Conservation (phyloP, 2,797 vertebrate species). For the Ficedula albicollis region DNA sequence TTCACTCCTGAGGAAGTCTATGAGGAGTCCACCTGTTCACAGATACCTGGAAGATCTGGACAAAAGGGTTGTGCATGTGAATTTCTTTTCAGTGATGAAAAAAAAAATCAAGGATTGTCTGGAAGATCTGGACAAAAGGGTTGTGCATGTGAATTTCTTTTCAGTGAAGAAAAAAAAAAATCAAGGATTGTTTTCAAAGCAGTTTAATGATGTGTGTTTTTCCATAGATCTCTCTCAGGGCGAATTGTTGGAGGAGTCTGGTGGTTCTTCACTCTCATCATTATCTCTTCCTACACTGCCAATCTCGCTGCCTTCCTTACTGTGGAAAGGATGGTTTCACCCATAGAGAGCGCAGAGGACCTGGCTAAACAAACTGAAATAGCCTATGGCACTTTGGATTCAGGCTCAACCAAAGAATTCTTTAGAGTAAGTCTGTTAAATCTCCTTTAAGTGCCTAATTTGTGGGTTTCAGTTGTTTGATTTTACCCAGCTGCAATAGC, state of each 20-base stretch:
- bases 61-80: not conserved
- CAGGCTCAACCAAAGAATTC: slow-evolving; percentile 99
- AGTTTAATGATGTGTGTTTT: slow-evolving; percentile 58
- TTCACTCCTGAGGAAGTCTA: not conserved
- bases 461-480: not conserved
- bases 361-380: slow-evolving; percentile 99
- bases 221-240: slow-evolving; percentile 94
- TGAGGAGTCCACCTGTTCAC: not conserved
- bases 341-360: slow-evolving; percentile 98
- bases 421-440: slow-evolving; percentile 90
- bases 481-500: not conserved
- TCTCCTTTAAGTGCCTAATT: not conserved
- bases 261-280: slow-evolving; percentile 99
- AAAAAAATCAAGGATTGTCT: not conserved
- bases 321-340: slow-evolving; percentile 99
- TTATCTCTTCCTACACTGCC: slow-evolving; percentile 99
- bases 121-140: not conserved
- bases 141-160: not conserved
- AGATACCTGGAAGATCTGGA: not conserved
- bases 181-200: not conserved
- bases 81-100: not conserved
- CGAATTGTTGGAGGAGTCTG: slow-evolving; percentile 99
- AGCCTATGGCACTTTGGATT: slow-evolving; percentile 98
- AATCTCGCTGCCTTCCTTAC: slow-evolving; percentile 99
- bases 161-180: not conserved